These are phyloP conservation scores for Neomorphus geoffroyi DNA, from an alignment of 2,797 vertebrate genomes.

Conservation along the genomic window DNA sequence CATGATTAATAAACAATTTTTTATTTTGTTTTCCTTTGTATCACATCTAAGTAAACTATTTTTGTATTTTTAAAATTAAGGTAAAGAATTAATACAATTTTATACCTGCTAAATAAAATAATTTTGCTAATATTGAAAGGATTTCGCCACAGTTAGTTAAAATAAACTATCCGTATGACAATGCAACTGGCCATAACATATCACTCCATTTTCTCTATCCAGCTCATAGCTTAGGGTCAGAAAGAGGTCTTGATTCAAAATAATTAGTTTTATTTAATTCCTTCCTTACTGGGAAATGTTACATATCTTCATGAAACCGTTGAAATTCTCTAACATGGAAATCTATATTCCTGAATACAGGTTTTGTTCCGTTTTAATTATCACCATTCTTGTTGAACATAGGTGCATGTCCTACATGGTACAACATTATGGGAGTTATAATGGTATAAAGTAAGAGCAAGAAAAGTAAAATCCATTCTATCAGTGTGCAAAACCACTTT, in stretches of 20 bases:
- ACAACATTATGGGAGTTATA: not conserved
- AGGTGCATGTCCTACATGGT: not conserved
- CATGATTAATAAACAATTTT: not conserved
- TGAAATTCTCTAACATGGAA: not conserved
- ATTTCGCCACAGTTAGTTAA: not conserved
- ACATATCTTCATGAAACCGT: not conserved
- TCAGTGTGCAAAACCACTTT: not conserved
- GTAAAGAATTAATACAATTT: not conserved
- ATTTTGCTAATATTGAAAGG: not conserved
- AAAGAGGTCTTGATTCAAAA: not conserved
- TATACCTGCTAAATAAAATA: not conserved
- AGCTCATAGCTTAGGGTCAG: not conserved
- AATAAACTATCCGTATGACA: not conserved
- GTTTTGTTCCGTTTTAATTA: not conserved
- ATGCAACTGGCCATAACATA: not conserved
- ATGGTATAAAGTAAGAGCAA: not conserved
- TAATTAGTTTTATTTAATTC: not conserved
- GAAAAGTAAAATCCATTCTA: not conserved
- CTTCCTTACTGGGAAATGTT: not conserved
- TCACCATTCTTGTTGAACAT: accelerated
- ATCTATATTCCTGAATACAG: not conserved
- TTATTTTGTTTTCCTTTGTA: not conserved
- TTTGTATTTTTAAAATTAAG: not conserved
- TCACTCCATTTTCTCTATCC: not conserved
- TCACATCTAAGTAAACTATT: not conserved